Base-by-base conservation (phyloP, 2,113 vertebrate genomes). In the Sapayoa aenigma region DNA sequence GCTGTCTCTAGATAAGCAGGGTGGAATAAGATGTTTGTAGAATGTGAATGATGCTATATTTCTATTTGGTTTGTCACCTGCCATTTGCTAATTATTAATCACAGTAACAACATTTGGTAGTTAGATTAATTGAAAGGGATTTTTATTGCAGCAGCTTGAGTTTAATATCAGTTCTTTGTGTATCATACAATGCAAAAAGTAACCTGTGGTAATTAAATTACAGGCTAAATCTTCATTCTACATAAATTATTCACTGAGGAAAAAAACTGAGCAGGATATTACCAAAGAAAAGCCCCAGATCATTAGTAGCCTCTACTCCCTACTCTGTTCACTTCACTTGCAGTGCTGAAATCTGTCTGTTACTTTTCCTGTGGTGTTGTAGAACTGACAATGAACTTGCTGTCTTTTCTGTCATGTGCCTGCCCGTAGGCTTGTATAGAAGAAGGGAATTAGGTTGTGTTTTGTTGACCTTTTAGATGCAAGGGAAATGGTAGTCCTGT, bases 151-250 rank as follows among this genome's bases (percentile, higher is more conserved):
- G 79, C 72, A 90, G 82, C 82, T 95, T 88, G 75, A 95, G 46
- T 86, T 92, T 90, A 88, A 30, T 71, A 78, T 52, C 68, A 85
- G 22, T 41, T 81, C 47, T 77, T 93, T 83, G 35, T 87, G 68
- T 66, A n/a, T 46, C 13, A 9, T 15, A 74, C 72, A 94, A 80
- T 59, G 75, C 42, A 80, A 88, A 91, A 94, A 72, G 60, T 86
- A 92, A 94, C 95, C 60, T 58, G 15, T 63, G 30, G 55, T 71
- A 95, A 93, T 91, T 91, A 85, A 96, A 94, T 97, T 85, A 63
- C 35, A 71, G 65, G 12, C 22, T 77, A 69, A 66, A 28, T 63
- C 68, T 76, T 88, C 42, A 3, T 92, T 93, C 63, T 90, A 7
- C 41, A 30, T 67, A n/a, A 83, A 80, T 88, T 87, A 7, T n/a